Base-by-base conservation (phyloP, 2,888 invertebrate genomes). In the Itoplectis maculator region DNA sequence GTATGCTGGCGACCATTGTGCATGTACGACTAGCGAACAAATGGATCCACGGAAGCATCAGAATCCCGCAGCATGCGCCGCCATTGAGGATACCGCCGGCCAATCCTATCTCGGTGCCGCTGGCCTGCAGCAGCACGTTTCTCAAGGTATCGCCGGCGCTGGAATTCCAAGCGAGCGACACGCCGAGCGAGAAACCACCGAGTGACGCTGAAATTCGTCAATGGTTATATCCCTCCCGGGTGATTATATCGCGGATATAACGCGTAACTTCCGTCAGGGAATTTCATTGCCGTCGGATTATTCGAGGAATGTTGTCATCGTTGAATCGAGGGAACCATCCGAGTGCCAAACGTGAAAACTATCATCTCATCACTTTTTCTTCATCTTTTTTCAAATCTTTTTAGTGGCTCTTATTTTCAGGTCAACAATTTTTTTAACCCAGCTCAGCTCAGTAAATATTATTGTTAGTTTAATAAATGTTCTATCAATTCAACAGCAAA, bases 121-220 rank as follows among this genome's bases (percentile, higher is more conserved):
- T 89, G 42, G 88, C 90, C 68, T 79, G 84, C 20, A 87, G 84
- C 20, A 87, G 75, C 37, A 87, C 83, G 40, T 88, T 86, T 61
- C 84, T 88, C 54, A 92, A 61, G 2, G 87, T 85, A 29, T 85
- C 84, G 5, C 83, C 83, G 7, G 88, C 89, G 23, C 87, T 88
- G 5, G 92, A 92, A 83, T 89, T 91, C 92, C 92, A 92, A 8
- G 89, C 92, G 11, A 92, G 86, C 1, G 89, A 88, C 3, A 90
- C 88, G 8, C 92, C 92, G 4, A 91, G 82, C 5, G 88, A 88
- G 45, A 92, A 90, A 29, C 91, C 91, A 42, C 89, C 88, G 18
- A 90, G 85, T 4, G 91, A 92, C 2, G 88, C 92, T 92, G 85
- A 65, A 86, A 87, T 79, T 56, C 51, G 23, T 65, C 54, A 59